Evolutionary conservation across 2,888 invertebrate genomes (phyloP).

Genomic region (Sipha maydis): DNA sequence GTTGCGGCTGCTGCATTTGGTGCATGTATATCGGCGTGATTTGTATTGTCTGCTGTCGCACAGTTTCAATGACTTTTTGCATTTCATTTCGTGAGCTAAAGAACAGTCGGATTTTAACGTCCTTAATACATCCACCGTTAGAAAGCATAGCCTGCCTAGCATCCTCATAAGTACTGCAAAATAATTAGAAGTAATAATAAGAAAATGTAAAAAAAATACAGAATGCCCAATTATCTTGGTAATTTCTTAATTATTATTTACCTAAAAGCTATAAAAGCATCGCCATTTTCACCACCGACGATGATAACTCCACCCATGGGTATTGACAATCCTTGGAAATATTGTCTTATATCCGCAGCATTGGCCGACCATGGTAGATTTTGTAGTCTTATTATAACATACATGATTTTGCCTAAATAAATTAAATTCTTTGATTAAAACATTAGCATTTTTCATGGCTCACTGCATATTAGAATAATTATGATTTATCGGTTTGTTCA

Average conservation of each 20-base stretch:
- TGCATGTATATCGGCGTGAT: conserved; percentile 66
- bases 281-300: conserved; percentile 97
- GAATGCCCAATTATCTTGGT: no score
- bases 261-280: conserved; percentile 99
- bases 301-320: conserved; percentile 99
- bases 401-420: conserved; percentile 75
- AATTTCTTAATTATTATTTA: no score
- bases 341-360: no score
- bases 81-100: conserved; percentile 95
- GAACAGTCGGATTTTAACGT: conserved; percentile 86
- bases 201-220: no score
- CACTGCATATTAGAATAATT: no score
- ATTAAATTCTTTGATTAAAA: neutral
- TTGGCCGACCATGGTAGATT: no score
- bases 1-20: conserved; percentile 52
- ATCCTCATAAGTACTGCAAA: conserved; percentile 92
- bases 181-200: no score
- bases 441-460: no score
- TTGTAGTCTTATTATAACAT: no score
- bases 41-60: conserved; percentile 72
- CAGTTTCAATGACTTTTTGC: conserved; percentile 96
- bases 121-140: no score
- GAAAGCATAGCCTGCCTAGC: conserved; percentile 96
- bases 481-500: no score
- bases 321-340: conserved; percentile 94